These are phyloP conservation scores for Philaethria dido DNA, from an alignment of 2,888 invertebrate genomes.

Conservation along the genomic window DNA sequence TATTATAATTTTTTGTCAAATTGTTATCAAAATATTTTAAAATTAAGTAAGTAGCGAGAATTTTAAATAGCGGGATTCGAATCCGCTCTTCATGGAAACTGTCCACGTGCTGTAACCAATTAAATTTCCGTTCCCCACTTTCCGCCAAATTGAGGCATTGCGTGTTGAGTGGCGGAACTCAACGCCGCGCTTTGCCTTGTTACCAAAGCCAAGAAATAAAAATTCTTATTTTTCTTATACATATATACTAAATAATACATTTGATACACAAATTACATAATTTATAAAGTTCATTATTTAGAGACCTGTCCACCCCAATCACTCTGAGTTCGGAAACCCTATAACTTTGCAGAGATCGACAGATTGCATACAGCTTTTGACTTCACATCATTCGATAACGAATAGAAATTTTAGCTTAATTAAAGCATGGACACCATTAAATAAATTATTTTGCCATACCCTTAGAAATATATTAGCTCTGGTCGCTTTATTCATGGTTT, in stretches of 20 bases:
- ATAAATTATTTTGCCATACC: not conserved
- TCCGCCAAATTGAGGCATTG: no score
- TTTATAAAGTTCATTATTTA: slow-evolving; percentile 3
- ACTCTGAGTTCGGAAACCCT: not conserved
- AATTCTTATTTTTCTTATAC: no score
- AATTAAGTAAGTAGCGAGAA: no score
- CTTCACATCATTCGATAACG: slow-evolving; percentile 12
- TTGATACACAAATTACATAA: not conserved
- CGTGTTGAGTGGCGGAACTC: no score
- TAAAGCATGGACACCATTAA: slow-evolving; percentile 1
- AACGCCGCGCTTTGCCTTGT: no score
- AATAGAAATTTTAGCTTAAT: slow-evolving; percentile 7
- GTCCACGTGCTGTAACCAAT: no score
- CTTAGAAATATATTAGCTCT: not conserved
- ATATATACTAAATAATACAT: not conserved
- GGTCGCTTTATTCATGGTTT: not conserved
- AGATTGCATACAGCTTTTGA: slow-evolving; percentile 25
- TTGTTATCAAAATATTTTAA: no score
- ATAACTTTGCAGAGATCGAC: slow-evolving; percentile 19
- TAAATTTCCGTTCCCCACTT: no score
- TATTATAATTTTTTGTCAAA: no score
- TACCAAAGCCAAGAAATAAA: no score
- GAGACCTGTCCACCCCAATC: slow-evolving; percentile 16
- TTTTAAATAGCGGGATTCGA: no score
- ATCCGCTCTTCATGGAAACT: no score